phyloP scores from a whole-genome alignment of 2,797 vertebrate genomes.

The Notamacropus eugenii region DNA sequence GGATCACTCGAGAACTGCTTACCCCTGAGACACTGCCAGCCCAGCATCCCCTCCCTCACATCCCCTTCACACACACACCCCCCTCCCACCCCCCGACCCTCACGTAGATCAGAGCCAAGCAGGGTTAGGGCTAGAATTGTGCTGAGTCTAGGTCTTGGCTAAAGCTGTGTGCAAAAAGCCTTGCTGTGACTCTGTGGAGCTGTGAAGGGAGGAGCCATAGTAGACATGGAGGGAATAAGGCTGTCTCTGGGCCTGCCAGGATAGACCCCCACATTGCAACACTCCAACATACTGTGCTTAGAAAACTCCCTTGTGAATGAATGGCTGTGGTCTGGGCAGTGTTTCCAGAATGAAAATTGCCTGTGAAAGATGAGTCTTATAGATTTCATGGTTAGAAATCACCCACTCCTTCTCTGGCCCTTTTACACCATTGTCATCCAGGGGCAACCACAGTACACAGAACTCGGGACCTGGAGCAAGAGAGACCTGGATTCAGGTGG shows the following conservation, averaged over 20 bases:
- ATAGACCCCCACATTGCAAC: neutral
- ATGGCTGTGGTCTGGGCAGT: neutral
- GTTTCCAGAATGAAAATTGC: neutral
- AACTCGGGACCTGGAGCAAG: neutral
- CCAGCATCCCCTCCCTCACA: neutral
- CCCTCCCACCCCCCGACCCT: neutral
- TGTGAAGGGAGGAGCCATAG: neutral
- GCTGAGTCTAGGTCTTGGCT: neutral
- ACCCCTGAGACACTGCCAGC: neutral
- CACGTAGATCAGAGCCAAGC: neutral
- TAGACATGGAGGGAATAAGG: neutral
- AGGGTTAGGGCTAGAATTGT: neutral
- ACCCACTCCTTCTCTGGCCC: neutral
- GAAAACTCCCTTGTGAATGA: neutral
- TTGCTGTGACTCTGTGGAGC: neutral
- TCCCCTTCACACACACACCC: no score
- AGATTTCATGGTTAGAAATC: neutral
- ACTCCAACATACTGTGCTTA: neutral
- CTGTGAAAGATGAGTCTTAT: neutral
- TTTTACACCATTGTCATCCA: neutral
- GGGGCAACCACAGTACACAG: neutral
- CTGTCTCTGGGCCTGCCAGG: neutral
- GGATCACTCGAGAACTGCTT: neutral
- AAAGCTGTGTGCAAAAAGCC: neutral
- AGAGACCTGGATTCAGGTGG: neutral